phyloP scores from a whole-genome alignment of 1,140 invertebrate genomes.

The Geopemphigus sp. region DNA sequence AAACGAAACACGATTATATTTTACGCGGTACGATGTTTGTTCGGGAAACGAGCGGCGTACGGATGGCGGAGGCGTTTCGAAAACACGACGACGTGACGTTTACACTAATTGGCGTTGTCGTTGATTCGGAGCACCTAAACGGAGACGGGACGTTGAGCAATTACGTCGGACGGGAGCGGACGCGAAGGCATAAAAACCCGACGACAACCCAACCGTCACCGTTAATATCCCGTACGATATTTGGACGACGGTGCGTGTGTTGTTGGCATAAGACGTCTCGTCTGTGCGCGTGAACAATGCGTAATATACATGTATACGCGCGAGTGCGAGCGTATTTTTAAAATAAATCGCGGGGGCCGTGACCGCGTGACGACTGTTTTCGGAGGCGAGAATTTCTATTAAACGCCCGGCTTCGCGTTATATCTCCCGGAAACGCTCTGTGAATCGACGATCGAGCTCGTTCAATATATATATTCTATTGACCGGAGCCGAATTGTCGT shows the following conservation, averaged over 20 bases:
- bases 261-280: background rate
- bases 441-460: too few relatives aligned
- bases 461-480: too few relatives aligned
- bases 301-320: too few relatives aligned
- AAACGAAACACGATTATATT: background rate
- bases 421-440: too few relatives aligned
- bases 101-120: constrained; percentile 49
- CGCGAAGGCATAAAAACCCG: background rate
- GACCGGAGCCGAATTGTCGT: too few relatives aligned
- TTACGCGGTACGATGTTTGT: constrained; percentile 12
- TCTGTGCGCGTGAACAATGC: too few relatives aligned
- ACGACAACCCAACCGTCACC: background rate
- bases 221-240: background rate
- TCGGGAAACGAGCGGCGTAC: constrained; percentile 10
- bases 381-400: too few relatives aligned
- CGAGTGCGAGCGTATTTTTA: too few relatives aligned
- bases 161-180: background rate
- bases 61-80: background rate
- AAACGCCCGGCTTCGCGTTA: too few relatives aligned
- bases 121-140: constrained; percentile 36
- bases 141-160: constrained; percentile 29
- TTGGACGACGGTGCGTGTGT: too few relatives aligned
- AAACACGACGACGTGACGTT: constrained; percentile 18
- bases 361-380: too few relatives aligned
- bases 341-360: too few relatives aligned